Evolutionary conservation across 1,140 invertebrate genomes (phyloP), one percentile per base, ranked within the genome.

Genomic region (Orussus abietinus): DNA sequence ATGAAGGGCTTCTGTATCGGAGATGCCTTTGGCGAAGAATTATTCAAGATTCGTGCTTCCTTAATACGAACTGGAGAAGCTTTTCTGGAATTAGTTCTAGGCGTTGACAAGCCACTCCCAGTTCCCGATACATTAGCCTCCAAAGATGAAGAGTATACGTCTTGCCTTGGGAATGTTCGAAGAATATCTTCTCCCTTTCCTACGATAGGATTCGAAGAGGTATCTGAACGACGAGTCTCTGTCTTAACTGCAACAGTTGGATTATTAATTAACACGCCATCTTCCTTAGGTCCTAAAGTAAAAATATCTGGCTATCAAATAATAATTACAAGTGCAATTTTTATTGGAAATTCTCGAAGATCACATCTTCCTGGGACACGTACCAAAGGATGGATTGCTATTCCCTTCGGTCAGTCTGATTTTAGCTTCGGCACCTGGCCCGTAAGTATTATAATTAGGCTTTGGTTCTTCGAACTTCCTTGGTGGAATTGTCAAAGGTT

Each of bases 111-210:
- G 13, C 40, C 49, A 33, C 49, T 62, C 12, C 44, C 55, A 4
- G 46, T 63, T 9, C 46, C 45, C 11, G 55, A 60, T 46, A 81
- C 63, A 57, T 82, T 81, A 1, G 79, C 76, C 53, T 83, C 80
- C 7, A 83, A 62, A 31, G 78, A 82, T 14, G 76, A 74, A 44
- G 78, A 78, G 59, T 81, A 81, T 14, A 55, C 37, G 17, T 72
- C 63, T 12, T 52, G 28, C 33, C 64, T 69, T 21, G 54, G 48
- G 17, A 63, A 40, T n/a, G 50, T 33, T 17, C 52, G 37, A 2
- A 49, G 35, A 45, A 44, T 34, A 20, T 62, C 51, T 6, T 57
- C 54, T 13, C 29, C 20, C 11, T 37, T n/a, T 22, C 43, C 5
- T 7, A 29, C 36, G 3, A 20, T 32, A 31, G 20, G 13, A 15